Percentiles rank a stretch among this genome's conserved stretches.
These are phyloP conservation scores for Paramuricea clavata DNA, from an alignment of 92 coral and sea anemone genomes.

Conservation along the genomic window DNA sequence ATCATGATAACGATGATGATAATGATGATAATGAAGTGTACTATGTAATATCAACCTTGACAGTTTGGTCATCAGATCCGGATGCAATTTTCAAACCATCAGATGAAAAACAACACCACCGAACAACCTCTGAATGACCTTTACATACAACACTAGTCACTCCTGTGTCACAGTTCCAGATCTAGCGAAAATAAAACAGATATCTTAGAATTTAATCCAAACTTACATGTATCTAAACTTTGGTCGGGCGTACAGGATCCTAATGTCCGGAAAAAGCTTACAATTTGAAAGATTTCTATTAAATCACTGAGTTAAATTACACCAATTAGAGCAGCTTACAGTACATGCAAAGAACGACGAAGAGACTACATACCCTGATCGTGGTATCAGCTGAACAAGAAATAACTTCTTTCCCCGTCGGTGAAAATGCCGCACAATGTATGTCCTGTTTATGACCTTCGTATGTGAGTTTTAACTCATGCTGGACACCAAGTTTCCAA, in stretches of 20 bases:
- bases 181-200: slow-evolving; percentile 52
- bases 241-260: too few relatives aligned
- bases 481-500: slow-evolving; percentile 79
- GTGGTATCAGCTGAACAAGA: slow-evolving; percentile 96
- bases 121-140: slow-evolving; percentile 92
- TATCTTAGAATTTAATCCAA: too few relatives aligned
- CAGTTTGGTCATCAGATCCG: slow-evolving; percentile 88
- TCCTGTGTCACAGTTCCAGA: slow-evolving; percentile 89
- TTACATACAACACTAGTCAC: slow-evolving; percentile 52
- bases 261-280: too few relatives aligned
- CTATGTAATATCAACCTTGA: slow-evolving; percentile 72
- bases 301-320: too few relatives aligned
- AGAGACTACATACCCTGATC: slow-evolving; percentile 72
- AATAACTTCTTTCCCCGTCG: slow-evolving; percentile 59
- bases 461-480: slow-evolving; percentile 67
- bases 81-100: slow-evolving; percentile 93
- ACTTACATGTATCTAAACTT: too few relatives aligned
- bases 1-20: too few relatives aligned
- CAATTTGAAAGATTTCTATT: too few relatives aligned
- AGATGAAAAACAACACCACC: slow-evolving; percentile 91
- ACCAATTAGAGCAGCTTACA: too few relatives aligned
- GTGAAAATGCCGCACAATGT: slow-evolving; percentile 88
- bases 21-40: background rate
- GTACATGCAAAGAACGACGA: background rate
- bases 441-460: slow-evolving; percentile 89